Evolutionary conservation across 2,888 invertebrate genomes (phyloP).

Genomic region (Philereme transversata): DNA sequence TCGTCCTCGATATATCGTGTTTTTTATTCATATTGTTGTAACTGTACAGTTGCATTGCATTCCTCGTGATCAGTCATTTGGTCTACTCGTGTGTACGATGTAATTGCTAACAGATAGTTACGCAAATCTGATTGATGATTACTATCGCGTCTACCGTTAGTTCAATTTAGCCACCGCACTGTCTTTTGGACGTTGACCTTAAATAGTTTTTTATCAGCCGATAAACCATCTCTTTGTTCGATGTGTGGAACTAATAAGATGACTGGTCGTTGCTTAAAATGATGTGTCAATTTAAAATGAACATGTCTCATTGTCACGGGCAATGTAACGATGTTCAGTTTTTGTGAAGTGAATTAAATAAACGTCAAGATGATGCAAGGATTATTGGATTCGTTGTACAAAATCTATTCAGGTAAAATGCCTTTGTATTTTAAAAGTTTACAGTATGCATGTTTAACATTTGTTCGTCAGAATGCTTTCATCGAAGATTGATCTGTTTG

Average conservation of each 20-base stretch:
- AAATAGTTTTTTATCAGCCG: slow-evolving; percentile 37
- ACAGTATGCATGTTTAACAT: slow-evolving; percentile 7
- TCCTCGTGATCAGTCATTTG: slow-evolving; percentile 60
- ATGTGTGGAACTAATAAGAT: slow-evolving; percentile 52
- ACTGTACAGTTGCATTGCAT: slow-evolving; percentile 60
- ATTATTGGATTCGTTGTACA: slow-evolving; percentile 75
- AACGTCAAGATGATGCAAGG: slow-evolving; percentile 78
- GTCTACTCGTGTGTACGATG: slow-evolving; percentile 40
- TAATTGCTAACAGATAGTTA: slow-evolving; percentile 80
- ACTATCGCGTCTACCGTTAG: slow-evolving; percentile 77
- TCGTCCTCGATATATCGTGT: slow-evolving; percentile 41
- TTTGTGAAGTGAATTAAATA: slow-evolving; percentile 50
- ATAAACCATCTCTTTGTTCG: slow-evolving; percentile 46
- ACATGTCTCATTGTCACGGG: slow-evolving; percentile 61
- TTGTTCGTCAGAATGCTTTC: slow-evolving; percentile 5
- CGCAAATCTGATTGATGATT: slow-evolving; percentile 83
- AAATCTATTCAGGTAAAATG: slow-evolving; percentile 75
- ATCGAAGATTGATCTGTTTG: slow-evolving; percentile 6
- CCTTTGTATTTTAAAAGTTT: slow-evolving; percentile 12
- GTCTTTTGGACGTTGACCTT: slow-evolving; percentile 69
- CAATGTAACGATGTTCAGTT: slow-evolving; percentile 59
- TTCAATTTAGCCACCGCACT: slow-evolving; percentile 78
- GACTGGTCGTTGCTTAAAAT: slow-evolving; percentile 49
- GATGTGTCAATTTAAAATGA: slow-evolving; percentile 48
- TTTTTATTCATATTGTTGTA: slow-evolving; percentile 46